phyloP scores from a whole-genome alignment of 2,888 invertebrate genomes.

The Hololepta plana region DNA sequence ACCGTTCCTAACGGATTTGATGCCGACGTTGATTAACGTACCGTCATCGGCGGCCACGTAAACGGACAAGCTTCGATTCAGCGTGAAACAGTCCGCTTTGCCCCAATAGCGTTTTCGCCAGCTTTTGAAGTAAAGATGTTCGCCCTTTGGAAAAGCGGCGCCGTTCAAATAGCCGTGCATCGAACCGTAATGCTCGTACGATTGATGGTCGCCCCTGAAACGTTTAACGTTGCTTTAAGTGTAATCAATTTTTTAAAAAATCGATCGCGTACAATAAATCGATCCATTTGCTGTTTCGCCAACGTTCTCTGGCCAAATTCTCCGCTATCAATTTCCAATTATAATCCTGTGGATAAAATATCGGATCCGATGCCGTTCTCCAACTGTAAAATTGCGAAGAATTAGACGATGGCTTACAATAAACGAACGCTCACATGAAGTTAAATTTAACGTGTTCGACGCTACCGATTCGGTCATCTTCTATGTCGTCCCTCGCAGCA shows the following conservation, averaged over 20 bases:
- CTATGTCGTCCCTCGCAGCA: constrained; percentile 16
- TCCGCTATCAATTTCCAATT: constrained; percentile 33
- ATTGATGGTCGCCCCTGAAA: constrained; percentile 21
- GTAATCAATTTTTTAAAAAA: constrained; percentile 1
- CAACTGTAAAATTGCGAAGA: constrained; percentile 29
- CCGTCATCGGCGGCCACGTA: constrained; percentile 32
- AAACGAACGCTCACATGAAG: constrained; percentile 7
- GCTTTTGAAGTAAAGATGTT: constrained; percentile 30
- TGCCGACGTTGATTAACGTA: constrained; percentile 34
- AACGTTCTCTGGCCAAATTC: constrained; percentile 36
- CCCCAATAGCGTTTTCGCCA: constrained; percentile 15
- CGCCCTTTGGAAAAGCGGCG: constrained; percentile 24
- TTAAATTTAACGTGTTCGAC: constrained; percentile 6
- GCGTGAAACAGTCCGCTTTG: constrained; percentile 13
- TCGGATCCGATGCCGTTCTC: constrained; percentile 29
- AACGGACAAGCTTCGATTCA: constrained; percentile 16
- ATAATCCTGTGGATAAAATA: constrained; percentile 36
- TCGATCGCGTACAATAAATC: constrained; percentile 30
- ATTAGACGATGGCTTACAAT: constrained; percentile 1
- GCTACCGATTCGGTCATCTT: constrained; percentile 13
- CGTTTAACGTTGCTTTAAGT: no score
- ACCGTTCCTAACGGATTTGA: constrained; percentile 30
- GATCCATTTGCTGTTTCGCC: constrained; percentile 38
- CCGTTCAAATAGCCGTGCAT: constrained; percentile 37
- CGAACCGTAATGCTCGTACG: constrained; percentile 46